These are phyloP conservation scores for Panagrolaimus sp. DNA, from an alignment of 1,140 invertebrate species.

Conservation along the genomic window DNA sequence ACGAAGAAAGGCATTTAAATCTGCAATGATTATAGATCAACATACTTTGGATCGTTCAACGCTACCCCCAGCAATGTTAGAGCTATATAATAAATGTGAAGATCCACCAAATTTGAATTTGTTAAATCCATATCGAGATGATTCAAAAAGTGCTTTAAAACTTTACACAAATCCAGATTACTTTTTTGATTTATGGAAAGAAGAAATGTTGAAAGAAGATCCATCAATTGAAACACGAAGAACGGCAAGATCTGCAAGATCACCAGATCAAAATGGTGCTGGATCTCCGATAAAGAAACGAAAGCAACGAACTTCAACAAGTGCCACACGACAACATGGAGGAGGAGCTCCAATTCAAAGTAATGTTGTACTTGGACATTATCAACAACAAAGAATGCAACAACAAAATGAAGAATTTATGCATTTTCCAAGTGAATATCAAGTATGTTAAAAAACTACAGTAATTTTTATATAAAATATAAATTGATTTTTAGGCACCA, in stretches of 20 bases:
- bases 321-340: background rate
- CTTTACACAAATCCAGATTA: slow-evolving; percentile 98
- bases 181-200: slow-evolving; percentile 95
- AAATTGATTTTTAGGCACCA: background rate
- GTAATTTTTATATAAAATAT: background rate
- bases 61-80: slow-evolving; percentile 88
- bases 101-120: slow-evolving; percentile 85
- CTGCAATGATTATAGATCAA: slow-evolving; percentile 82
- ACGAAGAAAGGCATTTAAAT: slow-evolving; percentile 83
- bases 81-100: slow-evolving; percentile 82
- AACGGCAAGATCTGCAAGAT: too few species aligned
- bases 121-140: slow-evolving; percentile 84
- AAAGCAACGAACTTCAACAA: background rate
- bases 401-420: background rate
- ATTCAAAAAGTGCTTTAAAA: slow-evolving; percentile 93
- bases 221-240: background rate
- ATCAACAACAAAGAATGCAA: background rate
- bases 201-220: slow-evolving; percentile 66
- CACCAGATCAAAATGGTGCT: background rate
- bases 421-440: slow-evolving; percentile 7
- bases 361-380: background rate
- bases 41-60: slow-evolving; percentile 85
- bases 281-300: background rate
- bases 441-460: background rate
- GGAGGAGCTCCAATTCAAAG: background rate